Evolutionary conservation across 2,888 invertebrate species (phyloP).

Genomic region (Cepaea hortensis): DNA sequence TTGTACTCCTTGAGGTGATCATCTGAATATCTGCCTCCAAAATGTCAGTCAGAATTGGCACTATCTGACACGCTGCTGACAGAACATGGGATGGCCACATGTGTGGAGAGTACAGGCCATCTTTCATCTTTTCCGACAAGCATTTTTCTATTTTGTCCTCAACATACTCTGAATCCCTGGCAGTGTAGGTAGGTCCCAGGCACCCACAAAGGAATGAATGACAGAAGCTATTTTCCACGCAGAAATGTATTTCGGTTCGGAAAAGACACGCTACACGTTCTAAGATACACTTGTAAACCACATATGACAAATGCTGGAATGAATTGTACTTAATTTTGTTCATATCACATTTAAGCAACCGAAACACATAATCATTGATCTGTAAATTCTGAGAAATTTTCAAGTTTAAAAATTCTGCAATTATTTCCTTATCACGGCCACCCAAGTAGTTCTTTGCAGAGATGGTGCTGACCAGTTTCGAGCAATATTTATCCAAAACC

Average conservation of each 20-base stretch:
- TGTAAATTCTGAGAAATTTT: conserved; percentile 35
- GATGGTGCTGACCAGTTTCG: conserved; percentile 13
- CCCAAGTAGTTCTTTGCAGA: not conserved
- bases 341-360: conserved; percentile 28
- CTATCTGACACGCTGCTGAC: conserved; percentile 40
- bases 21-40: conserved; percentile 36
- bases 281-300: conserved; percentile 35
- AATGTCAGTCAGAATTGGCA: conserved; percentile 32
- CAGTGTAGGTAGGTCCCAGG: not conserved
- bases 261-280: conserved; percentile 42
- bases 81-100: conserved; percentile 48
- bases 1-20: conserved; percentile 27
- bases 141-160: conserved; percentile 47
- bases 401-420: conserved; percentile 31
- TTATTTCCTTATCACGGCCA: conserved; percentile 8
- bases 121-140: conserved; percentile 46
- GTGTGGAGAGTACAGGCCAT: conserved; percentile 38
- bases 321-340: conserved; percentile 26
- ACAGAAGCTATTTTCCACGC: conserved; percentile 38
- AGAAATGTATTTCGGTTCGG: conserved; percentile 38
- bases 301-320: conserved; percentile 21
- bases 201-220: conserved; percentile 46
- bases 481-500: conserved; percentile 27
- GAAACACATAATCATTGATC: conserved; percentile 39
- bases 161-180: conserved; percentile 12